Conservation (phyloP, 2,888 invertebrate species). For the Apotomis turbidana region DNA sequence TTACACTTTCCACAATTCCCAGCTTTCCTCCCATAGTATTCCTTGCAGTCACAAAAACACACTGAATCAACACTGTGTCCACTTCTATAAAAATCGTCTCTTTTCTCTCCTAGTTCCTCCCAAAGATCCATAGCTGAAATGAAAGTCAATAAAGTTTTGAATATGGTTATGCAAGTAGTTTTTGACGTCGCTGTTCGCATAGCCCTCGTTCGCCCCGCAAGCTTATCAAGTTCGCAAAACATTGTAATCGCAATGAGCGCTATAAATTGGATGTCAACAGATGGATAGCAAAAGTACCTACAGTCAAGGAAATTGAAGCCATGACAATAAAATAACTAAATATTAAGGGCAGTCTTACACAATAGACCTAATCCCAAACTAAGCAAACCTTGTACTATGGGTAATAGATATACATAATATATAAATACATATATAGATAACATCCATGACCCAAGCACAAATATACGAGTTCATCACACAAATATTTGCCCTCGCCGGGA, state of each 20-base stretch:
- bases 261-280: neutral
- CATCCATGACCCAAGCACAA: too few relatives aligned
- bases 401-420: too few relatives aligned
- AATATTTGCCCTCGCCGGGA: too few relatives aligned
- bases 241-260: neutral
- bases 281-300: too few relatives aligned
- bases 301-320: too few relatives aligned
- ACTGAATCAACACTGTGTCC: constrained; percentile 1
- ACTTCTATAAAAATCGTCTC: constrained; percentile 3
- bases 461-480: too few relatives aligned
- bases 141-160: constrained; percentile 7
- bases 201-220: neutral
- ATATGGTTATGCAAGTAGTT: neutral
- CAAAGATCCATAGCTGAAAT: constrained; percentile 19
- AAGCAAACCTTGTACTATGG: too few relatives aligned
- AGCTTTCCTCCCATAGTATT: too few relatives aligned
- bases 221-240: constrained; percentile 1
- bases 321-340: too few relatives aligned
- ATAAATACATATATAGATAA: too few relatives aligned
- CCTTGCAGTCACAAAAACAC: neutral
- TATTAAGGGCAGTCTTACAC: too few relatives aligned
- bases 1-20: constrained; percentile 5
- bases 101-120: neutral
- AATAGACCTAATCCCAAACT: too few relatives aligned
- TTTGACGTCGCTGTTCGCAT: constrained; percentile 6